These are phyloP conservation scores for Onchidella celtica DNA, from an alignment of 2,888 invertebrate species.

Conservation along the genomic window DNA sequence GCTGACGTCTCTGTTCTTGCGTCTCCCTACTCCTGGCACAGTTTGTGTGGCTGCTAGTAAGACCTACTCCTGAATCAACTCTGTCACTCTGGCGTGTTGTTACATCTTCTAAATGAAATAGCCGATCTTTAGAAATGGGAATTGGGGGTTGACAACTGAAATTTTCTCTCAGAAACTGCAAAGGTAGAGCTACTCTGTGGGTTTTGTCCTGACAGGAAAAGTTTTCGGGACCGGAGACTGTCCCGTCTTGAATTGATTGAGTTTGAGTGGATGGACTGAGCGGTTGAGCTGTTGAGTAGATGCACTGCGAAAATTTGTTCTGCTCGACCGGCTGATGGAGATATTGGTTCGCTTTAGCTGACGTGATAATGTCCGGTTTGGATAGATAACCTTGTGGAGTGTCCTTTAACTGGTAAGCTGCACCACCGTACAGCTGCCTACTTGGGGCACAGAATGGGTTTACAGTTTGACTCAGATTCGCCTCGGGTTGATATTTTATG, in stretches of 20 bases:
- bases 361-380: neutral
- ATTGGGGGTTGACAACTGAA: neutral
- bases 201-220: neutral
- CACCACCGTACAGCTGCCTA: slow-evolving; percentile 12
- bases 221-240: neutral
- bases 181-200: neutral
- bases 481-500: neutral
- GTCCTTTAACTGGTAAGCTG: neutral
- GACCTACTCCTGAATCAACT: neutral
- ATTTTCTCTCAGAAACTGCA: slow-evolving; percentile 27
- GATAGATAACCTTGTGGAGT: neutral
- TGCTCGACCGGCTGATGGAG: neutral
- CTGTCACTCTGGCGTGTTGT: too few species aligned
- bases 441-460: neutral
- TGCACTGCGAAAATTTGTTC: too few species aligned
- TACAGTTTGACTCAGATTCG: neutral
- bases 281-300: neutral
- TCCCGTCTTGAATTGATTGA: neutral
- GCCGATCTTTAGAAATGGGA: slow-evolving; percentile 5
- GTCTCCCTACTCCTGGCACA: neutral
- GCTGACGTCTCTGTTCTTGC: neutral
- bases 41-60: neutral
- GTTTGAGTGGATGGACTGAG: neutral
- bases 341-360: neutral
- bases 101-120: neutral